phyloP scores from a whole-genome alignment of 2,888 invertebrate species.

The Crocallis elinguaria region DNA sequence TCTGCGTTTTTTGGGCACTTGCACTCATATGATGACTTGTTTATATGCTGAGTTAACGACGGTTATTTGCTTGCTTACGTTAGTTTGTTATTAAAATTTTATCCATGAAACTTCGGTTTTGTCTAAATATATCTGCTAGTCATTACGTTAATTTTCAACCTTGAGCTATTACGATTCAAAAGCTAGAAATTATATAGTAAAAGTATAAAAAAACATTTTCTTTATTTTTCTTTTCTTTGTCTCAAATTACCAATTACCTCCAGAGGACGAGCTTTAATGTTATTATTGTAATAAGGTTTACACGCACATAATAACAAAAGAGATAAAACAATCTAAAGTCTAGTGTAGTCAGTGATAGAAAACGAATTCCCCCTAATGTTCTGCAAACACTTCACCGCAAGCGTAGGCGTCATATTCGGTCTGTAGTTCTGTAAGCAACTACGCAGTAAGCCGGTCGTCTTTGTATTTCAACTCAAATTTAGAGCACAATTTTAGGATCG shows the following conservation, averaged over 20 bases:
- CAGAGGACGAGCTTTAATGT: no score
- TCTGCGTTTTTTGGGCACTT: conserved; percentile 21
- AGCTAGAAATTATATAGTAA: background rate
- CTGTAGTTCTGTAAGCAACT: no score
- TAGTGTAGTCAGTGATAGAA: background rate
- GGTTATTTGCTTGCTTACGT: conserved; percentile 17
- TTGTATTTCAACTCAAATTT: conserved; percentile 30
- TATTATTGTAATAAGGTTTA: background rate
- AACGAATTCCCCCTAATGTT: background rate
- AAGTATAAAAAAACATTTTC: no score
- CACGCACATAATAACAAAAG: background rate
- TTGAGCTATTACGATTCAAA: background rate
- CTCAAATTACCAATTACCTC: no score
- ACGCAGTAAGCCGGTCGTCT: conserved; percentile 6
- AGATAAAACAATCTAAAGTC: background rate
- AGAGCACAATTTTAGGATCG: conserved; percentile 43
- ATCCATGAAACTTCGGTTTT: conserved; percentile 1
- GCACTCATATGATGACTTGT: conserved; percentile 28
- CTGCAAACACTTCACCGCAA: background rate
- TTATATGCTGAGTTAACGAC: conserved; percentile 23
- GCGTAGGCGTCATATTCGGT: conserved; percentile 7
- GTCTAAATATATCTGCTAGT: background rate
- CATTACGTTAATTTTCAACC: background rate
- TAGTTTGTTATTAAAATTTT: conserved; percentile 10
- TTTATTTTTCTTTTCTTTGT: no score